Base-by-base conservation (phyloP, 2,113 vertebrate species). In the Neodontobutis hainanensis region DNA sequence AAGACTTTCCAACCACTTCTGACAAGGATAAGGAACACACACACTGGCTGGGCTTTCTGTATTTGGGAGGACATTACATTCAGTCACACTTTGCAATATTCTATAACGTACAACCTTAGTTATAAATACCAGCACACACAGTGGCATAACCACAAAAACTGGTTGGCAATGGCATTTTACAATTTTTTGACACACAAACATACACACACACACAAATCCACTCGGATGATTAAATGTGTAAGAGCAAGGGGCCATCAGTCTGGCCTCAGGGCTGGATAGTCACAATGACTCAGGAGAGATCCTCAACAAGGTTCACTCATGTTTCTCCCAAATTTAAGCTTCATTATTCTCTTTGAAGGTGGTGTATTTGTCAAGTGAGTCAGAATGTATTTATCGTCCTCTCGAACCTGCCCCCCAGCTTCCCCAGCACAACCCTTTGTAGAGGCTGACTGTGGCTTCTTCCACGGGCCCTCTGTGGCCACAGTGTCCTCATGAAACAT, bases 371-470 rank as follows among this genome's bases (percentile, higher is more conserved):
- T 40, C 61, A 32, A 65, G 15, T 8, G 69, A 51, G 80, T 82
- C 58, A n/a, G 68, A 62, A 69, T 67, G 61, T 44, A 5, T 85
- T 80, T 74, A 27, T 11, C 12, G 4, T 45, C 43, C 50, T 19
- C 19, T 1, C 19, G 32, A 11, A 11, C 47, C 47, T 53, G 11
- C 43, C 76, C 65, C 0, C 55, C 35, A 49, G 82, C 71, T 10
- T 56, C 12, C 27, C 65, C 57, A 4, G 36, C 35, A 1, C 68
- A 5, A 79, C 73, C 70, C 70, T 58, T 15, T 75, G 47, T 78
- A 61, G 59, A 68, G 73, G 69, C 73, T 79, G 70, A 74, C 79
- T 73, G 61, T 19, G 61, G 70, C 66, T 49, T 38, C 65, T 10
- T 47, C 78, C 48, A 15, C 14, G 2, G 45, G 7, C 50, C 43